Evolutionary conservation across 2,888 invertebrate species (phyloP), one percentile per base, ranked within the genome.

Genomic region (Pollenia amentaria): DNA sequence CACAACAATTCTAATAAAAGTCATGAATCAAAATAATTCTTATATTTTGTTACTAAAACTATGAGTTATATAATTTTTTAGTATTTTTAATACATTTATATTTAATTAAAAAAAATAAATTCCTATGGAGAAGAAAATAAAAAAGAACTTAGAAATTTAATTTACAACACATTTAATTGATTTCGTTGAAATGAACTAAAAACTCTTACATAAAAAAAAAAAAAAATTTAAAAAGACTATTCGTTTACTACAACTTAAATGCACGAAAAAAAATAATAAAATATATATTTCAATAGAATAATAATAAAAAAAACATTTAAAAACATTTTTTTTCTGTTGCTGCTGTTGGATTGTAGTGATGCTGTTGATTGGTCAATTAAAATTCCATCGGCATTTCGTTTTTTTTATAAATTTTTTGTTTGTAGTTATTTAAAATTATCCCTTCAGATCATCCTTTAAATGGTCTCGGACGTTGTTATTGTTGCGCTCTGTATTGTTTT

Each of bases 1-100:
- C n/a, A 1, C 6, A 67, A 77, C 67, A 69, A 73, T 73, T 77
- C 84, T 84, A 87, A 55, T 64, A 73, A 84, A 83, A 80, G 65
- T 72, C 67, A n/a, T 46, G 14, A 40, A 65, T 46, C 21, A 48
- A 79, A 72, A 69, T 53, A 3, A n/a, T 78, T 11, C 2, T 44
- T 51, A 40, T 64, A 8, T 46, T 48, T 40, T 38, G 11, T 18
- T 21, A n/a, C 75, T 85, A 80, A 77, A n/a, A 18, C 80, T 85
- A 84, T 46, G 18, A 8, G 12, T 55, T 29, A 29, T 29, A 14
- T 44, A 18, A 18, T 64, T 16, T 53, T 75, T 69, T 7, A 48
- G 10, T 57, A 46, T 11, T 44, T 9, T 62, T 44, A 48, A n/a
- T 65, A 38, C n/a, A 16, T 29, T 3, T 16, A 38, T 69, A 69